Evolutionary conservation across 2,888 invertebrate species (phyloP).

Genomic region (Agriopis aurantiaria): DNA sequence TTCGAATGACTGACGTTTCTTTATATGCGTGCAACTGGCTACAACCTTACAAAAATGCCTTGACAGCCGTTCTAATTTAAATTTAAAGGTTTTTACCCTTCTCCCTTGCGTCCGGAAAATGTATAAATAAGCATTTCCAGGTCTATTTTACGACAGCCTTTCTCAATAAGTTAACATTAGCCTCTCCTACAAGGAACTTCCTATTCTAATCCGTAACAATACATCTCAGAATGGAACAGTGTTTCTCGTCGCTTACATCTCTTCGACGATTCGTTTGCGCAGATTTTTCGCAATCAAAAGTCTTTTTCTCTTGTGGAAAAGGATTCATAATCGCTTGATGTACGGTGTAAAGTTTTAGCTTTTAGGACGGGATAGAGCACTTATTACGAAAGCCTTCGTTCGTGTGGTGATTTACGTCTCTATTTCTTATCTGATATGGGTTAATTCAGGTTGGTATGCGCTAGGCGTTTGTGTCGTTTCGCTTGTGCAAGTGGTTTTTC

Average conservation of each 20-base stretch:
- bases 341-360: slow-evolving; percentile 52
- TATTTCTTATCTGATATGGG: slow-evolving; percentile 51
- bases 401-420: slow-evolving; percentile 55
- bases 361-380: slow-evolving; percentile 58
- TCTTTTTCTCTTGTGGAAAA: slow-evolving; percentile 55
- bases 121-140: slow-evolving; percentile 46
- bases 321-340: slow-evolving; percentile 63
- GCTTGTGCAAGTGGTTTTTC: slow-evolving; percentile 41
- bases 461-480: slow-evolving; percentile 47
- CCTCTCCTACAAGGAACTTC: slow-evolving; percentile 47
- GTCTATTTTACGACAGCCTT: slow-evolving; percentile 60
- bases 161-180: slow-evolving; percentile 59
- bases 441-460: slow-evolving; percentile 51
- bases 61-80: too few species aligned
- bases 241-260: slow-evolving; percentile 49
- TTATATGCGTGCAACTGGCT: too few species aligned
- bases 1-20: too few species aligned
- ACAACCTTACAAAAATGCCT: too few species aligned
- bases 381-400: slow-evolving; percentile 53
- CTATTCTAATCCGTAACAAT: slow-evolving; percentile 49
- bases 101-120: slow-evolving; percentile 46
- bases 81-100: slow-evolving; percentile 31
- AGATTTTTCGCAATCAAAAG: slow-evolving; percentile 55
- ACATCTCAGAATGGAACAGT: slow-evolving; percentile 50
- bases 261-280: slow-evolving; percentile 32